Conservation (phyloP, 1,140 invertebrate species). For the Scaptomyza montana region DNA sequence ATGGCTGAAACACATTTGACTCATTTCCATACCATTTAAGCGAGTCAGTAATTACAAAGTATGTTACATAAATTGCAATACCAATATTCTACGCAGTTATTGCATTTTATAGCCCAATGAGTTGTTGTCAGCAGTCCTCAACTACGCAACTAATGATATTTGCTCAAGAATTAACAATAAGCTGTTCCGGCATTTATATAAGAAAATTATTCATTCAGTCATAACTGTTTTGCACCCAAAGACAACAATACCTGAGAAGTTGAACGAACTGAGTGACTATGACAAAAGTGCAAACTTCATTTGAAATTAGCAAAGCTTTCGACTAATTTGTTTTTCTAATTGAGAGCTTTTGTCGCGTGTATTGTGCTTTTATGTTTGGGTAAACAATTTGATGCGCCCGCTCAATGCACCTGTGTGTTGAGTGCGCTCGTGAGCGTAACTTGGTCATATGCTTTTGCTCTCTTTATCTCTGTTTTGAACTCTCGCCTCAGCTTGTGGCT, state of each 20-base stretch:
- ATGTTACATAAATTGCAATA: slow-evolving; percentile 14
- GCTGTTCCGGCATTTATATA: slow-evolving; percentile 27
- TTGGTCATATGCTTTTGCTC: not conserved
- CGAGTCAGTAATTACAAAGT: slow-evolving; percentile 8
- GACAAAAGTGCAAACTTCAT: slow-evolving; percentile 30
- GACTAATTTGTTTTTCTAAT: slow-evolving; percentile 25
- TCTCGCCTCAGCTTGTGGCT: slow-evolving; percentile 22
- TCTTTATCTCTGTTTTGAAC: not conserved
- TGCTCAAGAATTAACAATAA: slow-evolving; percentile 36
- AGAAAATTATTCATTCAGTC: slow-evolving; percentile 3
- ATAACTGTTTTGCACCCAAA: slow-evolving; percentile 46
- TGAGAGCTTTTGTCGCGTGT: slow-evolving; percentile 16
- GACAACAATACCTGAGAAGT: slow-evolving; percentile 40
- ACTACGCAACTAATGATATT: not conserved
- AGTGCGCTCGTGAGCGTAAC: slow-evolving; percentile 3
- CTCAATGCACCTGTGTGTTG: slow-evolving; percentile 25
- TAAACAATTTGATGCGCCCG: slow-evolving; percentile 28
- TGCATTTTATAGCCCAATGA: slow-evolving; percentile 36
- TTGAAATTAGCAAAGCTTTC: slow-evolving; percentile 54
- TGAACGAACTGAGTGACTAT: slow-evolving; percentile 61
- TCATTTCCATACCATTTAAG: slow-evolving; percentile 34
- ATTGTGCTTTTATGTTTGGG: slow-evolving; percentile 37
- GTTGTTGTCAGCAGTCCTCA: slow-evolving; percentile 10
- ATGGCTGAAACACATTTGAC: slow-evolving; percentile 19
- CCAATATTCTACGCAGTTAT: slow-evolving; percentile 12